These are phyloP conservation scores for Brachirus orientalis DNA, from an alignment of 2,113 vertebrate species.

Conservation along the genomic window DNA sequence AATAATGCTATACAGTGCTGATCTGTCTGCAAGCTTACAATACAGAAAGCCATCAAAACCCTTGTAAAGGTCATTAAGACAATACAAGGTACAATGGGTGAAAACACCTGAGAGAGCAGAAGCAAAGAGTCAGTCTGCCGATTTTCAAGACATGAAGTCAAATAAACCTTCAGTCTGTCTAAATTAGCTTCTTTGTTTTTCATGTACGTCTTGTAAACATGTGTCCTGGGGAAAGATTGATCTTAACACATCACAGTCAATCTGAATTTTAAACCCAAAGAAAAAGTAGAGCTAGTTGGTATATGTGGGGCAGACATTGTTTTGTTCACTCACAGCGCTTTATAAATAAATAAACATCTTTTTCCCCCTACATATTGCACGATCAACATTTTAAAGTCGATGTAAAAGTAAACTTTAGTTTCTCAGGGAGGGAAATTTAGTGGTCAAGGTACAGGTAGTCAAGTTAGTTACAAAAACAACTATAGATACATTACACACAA, in stretches of 20 bases:
- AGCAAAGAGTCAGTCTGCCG: conserved; percentile 14
- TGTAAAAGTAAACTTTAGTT: no score
- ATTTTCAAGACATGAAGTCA: conserved; percentile 19
- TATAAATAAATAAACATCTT: background rate
- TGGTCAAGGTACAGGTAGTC: no score
- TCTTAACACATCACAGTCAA: conserved; percentile 6
- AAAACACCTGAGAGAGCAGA: conserved; percentile 33
- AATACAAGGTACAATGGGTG: conserved; percentile 11
- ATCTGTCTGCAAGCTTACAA: background rate
- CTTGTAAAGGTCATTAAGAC: conserved; percentile 27
- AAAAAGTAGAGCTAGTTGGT: no score
- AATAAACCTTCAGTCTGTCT: conserved; percentile 10
- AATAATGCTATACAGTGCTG: no score
- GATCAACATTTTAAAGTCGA: no score
- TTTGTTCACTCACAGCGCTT: background rate
- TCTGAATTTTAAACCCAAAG: no score
- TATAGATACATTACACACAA: no score
- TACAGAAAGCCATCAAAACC: conserved; percentile 1
- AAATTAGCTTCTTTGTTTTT: conserved; percentile 10
- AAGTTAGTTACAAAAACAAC: no score
- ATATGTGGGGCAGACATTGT: background rate
- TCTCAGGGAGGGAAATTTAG: no score
- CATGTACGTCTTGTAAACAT: conserved; percentile 11
- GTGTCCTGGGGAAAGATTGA: conserved; percentile 15
- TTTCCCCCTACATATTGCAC: no score